Evolutionary conservation across 2,797 vertebrate species (phyloP).

Genomic region (Pseudochaenichthys georgianus): DNA sequence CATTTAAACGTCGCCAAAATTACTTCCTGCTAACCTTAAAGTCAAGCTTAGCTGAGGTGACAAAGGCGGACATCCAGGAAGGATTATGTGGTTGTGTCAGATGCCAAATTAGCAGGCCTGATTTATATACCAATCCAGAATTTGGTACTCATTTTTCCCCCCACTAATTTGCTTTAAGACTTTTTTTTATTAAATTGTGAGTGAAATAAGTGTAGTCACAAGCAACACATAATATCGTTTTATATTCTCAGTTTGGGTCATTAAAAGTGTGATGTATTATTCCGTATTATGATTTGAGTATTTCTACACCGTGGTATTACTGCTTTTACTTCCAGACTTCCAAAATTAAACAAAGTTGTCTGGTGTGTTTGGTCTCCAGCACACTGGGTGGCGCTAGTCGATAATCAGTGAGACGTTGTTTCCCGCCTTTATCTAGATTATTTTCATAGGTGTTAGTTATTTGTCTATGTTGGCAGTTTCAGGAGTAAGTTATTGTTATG

Average conservation of each 20-base stretch:
- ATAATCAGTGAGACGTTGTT: neutral
- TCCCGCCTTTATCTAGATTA: neutral
- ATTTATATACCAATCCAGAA: constrained; percentile 33
- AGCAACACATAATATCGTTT: neutral
- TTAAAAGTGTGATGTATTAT: too few relatives aligned
- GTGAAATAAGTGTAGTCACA: neutral
- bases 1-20: constrained; percentile 14
- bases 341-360: neutral
- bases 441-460: neutral
- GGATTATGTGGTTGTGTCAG: neutral
- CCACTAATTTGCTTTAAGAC: neutral
- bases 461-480: neutral
- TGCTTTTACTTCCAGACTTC: too few relatives aligned
- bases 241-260: too few relatives aligned
- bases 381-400: constrained; percentile 21
- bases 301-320: too few relatives aligned
- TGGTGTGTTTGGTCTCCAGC: constrained; percentile 1
- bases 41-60: constrained; percentile 3
- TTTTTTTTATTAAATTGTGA: neutral
- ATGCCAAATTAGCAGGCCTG: constrained; percentile 36
- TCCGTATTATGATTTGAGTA: too few relatives aligned
- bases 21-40: constrained; percentile 30
- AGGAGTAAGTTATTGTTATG: neutral
- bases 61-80: constrained; percentile 7
- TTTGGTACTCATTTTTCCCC: neutral